These are phyloP conservation scores for Apostichopus japonicus DNA, from an alignment of 35 echinoderm and acorn worm genomes.

Conservation along the genomic window DNA sequence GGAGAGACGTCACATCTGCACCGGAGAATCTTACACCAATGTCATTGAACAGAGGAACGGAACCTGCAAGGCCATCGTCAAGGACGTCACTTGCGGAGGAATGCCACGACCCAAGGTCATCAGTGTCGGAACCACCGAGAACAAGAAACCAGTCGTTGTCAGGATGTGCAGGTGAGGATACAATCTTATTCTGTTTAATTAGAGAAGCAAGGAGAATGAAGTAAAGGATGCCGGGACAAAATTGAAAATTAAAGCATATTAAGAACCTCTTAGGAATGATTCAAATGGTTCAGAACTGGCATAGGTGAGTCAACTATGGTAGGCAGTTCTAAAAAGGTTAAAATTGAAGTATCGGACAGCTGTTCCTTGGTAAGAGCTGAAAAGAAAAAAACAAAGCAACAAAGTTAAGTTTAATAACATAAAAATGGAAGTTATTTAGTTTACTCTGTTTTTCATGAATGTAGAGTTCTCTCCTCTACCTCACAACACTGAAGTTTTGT, in stretches of 20 bases:
- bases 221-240: no score
- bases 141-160: slow-evolving; percentile 76
- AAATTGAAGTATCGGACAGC: no score
- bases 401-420: no score
- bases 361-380: no score
- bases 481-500: no score
- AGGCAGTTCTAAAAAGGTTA: no score
- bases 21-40: slow-evolving; percentile 95
- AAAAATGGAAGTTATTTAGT: no score
- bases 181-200: not conserved
- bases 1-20: slow-evolving; percentile 71
- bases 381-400: no score
- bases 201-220: not conserved
- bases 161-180: slow-evolving; percentile 93
- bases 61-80: slow-evolving; percentile 86
- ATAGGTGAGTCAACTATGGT: not conserved
- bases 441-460: no score
- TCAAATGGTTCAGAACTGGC: not conserved
- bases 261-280: no score
- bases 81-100: slow-evolving; percentile 89
- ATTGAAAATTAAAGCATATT: no score
- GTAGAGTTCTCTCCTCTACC: no score
- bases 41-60: slow-evolving; percentile 77
- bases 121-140: slow-evolving; percentile 73
- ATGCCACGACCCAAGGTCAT: slow-evolving; percentile 77